Percentiles rank a stretch among this genome's conserved stretches.
Evolutionary conservation across 2,113 vertebrate genomes (phyloP).

Genomic region (Prolemur simus): DNA sequence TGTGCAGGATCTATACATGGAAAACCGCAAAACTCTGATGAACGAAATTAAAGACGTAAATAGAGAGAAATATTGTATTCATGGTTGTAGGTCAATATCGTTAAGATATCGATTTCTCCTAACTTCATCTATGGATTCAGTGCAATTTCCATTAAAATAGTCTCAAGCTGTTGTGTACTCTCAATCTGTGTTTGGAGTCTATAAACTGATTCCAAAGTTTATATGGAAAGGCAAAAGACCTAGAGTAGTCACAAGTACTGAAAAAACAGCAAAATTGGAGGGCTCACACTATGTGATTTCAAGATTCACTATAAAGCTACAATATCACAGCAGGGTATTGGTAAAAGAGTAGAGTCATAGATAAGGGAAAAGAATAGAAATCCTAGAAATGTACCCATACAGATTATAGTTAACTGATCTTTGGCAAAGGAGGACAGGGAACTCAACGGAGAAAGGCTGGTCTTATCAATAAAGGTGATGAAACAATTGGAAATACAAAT

Average conservation of each 20-base stretch:
- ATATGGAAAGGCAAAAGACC: not conserved
- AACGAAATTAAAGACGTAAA: not conserved
- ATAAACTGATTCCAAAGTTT: not conserved
- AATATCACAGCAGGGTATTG: not conserved
- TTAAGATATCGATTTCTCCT: not conserved
- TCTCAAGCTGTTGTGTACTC: not conserved
- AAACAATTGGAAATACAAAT: fast-evolving
- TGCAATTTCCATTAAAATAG: not conserved
- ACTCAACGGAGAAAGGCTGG: not conserved
- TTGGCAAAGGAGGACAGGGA: not conserved
- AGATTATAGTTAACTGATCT: not conserved
- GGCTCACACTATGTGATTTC: not conserved
- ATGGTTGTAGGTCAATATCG: not conserved
- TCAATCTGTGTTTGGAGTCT: not conserved
- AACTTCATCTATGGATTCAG: not conserved
- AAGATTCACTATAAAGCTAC: not conserved
- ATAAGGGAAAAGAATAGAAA: not conserved
- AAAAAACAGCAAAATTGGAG: not conserved
- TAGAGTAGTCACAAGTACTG: not conserved
- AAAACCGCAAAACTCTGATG: not conserved
- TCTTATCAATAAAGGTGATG: not conserved
- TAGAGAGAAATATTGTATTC: not conserved
- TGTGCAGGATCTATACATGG: not conserved
- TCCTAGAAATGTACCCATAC: not conserved
- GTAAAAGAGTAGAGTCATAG: not conserved